A percentile compares a stretch with the other conserved stretches of the same genome.
Evolutionary conservation across 2,797 vertebrate species (phyloP).

Genomic region (Sarcophilus harrisii): DNA sequence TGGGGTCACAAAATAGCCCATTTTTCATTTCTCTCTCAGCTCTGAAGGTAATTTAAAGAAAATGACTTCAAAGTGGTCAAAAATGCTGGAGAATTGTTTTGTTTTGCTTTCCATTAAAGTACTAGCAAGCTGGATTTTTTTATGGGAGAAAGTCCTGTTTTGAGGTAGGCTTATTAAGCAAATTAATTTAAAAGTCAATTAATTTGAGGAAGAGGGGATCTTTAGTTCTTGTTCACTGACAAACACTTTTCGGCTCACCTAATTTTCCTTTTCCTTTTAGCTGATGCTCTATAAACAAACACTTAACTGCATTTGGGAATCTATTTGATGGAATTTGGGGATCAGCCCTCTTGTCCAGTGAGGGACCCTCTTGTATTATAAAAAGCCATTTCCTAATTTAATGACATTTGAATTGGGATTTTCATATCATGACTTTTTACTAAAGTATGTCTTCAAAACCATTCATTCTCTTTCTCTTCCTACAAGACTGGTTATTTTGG

Average conservation of each 20-base stretch:
- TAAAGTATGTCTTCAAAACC: not conserved
- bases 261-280: not conserved
- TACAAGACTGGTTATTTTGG: not conserved
- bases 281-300: not conserved
- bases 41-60: not conserved
- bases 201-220: not conserved
- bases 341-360: not conserved
- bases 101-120: not conserved
- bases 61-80: not conserved
- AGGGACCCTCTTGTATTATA: not conserved
- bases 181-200: not conserved
- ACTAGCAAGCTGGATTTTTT: not conserved
- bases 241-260: not conserved
- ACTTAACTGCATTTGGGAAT: not conserved
- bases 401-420: not conserved
- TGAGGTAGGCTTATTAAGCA: not conserved
- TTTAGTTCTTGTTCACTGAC: not conserved
- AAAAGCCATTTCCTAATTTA: not conserved
- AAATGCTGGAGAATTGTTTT: not conserved
- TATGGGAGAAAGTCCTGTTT: not conserved
- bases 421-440: not conserved
- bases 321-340: not conserved
- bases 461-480: not conserved
- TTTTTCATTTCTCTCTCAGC: not conserved
- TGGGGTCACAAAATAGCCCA: not conserved